Conservation (phyloP, 53 echinoderm and acorn worm genomes). For the Temnopleurus reevesii region DNA sequence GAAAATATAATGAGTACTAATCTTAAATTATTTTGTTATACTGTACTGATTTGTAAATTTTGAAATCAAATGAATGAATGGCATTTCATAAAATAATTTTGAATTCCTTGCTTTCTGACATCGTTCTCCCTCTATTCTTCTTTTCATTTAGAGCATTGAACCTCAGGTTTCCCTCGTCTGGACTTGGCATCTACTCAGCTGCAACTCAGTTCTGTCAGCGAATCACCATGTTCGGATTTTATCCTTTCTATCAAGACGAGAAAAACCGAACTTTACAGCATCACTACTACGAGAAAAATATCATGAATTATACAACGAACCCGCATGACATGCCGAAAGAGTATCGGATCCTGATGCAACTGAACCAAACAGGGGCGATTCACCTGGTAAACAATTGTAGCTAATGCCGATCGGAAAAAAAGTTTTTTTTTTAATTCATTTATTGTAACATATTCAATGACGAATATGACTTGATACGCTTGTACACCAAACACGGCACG, state of each 20-base stretch:
- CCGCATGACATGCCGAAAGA: constrained; percentile 5
- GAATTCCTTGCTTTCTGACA: too few species aligned
- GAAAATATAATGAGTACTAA: too few species aligned
- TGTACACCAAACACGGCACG: too few species aligned
- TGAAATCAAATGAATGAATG: too few species aligned
- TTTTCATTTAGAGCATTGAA: not conserved
- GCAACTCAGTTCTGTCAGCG: constrained; percentile 8
- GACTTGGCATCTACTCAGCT: not conserved
- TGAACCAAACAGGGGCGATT: constrained; percentile 5
- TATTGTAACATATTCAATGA: too few species aligned
- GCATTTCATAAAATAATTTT: too few species aligned
- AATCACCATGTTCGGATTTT: constrained; percentile 19
- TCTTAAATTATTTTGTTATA: too few species aligned
- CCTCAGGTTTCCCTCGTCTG: not conserved
- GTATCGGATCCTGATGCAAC: not conserved
- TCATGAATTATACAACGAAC: constrained; percentile 7
- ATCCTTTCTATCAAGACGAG: not conserved
- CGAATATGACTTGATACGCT: too few species aligned
- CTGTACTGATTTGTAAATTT: too few species aligned
- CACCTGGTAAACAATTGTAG: not conserved
- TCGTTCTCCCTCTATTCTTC: too few species aligned
- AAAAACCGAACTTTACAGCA: not conserved
- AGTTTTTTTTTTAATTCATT: too few species aligned
- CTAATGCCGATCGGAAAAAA: too few species aligned
- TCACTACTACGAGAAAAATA: not conserved